These are phyloP conservation scores for Choristoneura fumiferana DNA, from an alignment of 1,140 invertebrate species.

Conservation along the genomic window DNA sequence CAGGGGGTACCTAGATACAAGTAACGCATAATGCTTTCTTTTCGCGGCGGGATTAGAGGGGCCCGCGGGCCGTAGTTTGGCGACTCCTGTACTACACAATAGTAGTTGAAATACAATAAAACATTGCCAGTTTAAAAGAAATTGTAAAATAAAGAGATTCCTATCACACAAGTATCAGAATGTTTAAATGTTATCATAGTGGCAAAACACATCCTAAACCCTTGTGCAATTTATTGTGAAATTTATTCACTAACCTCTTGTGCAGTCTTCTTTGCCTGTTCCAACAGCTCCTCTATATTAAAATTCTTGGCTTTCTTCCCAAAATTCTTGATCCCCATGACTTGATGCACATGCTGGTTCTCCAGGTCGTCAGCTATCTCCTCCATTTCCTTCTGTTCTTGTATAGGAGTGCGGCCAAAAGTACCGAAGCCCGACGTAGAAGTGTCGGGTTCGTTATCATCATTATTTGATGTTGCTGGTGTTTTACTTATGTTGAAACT, in stretches of 20 bases:
- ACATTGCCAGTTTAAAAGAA: too few relatives aligned
- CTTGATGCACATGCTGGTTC: slow-evolving; percentile 81
- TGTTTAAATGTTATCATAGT: too few relatives aligned
- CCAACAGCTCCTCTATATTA: slow-evolving; percentile 81
- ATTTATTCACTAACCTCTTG: slow-evolving; percentile 49
- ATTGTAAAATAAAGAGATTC: too few relatives aligned
- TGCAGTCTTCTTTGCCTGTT: slow-evolving; percentile 75
- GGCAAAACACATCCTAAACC: too few relatives aligned
- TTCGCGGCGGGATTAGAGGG: too few relatives aligned
- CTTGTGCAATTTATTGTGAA: too few relatives aligned
- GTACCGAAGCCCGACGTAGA: slow-evolving; percentile 80
- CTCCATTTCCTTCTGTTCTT: slow-evolving; percentile 80
- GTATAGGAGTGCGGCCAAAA: slow-evolving; percentile 77
- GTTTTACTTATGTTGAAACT: slow-evolving; percentile 50
- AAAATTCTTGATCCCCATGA: slow-evolving; percentile 88
- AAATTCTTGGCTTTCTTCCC: slow-evolving; percentile 89
- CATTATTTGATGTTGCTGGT: slow-evolving; percentile 19
- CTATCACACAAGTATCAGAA: too few relatives aligned
- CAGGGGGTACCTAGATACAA: too few relatives aligned
- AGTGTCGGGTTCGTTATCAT: slow-evolving; percentile 32
- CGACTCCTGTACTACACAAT: too few relatives aligned
- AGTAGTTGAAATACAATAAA: too few relatives aligned
- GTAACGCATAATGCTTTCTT: too few relatives aligned
- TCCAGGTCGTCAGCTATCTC: slow-evolving; percentile 85
- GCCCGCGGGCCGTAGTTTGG: too few relatives aligned